phyloP scores from a whole-genome alignment of 1,140 invertebrate genomes.

The Philotrypesis tridentata region DNA sequence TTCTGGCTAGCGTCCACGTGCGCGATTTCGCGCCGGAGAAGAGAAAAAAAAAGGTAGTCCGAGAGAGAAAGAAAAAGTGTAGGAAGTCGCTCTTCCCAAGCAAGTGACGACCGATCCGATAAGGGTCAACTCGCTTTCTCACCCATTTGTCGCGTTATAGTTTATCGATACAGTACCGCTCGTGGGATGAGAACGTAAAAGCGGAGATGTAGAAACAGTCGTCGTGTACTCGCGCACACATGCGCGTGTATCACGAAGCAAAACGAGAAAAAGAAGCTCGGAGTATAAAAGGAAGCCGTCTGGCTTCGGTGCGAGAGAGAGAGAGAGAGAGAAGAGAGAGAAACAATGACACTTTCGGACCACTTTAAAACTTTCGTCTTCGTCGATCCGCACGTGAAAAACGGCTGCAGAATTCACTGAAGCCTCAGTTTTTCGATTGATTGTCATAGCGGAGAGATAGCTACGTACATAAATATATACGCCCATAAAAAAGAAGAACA shows the following conservation, averaged over 20 bases:
- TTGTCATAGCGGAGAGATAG: background rate
- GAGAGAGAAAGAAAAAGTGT: conserved; percentile 22
- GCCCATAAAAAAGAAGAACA: too few relatives aligned
- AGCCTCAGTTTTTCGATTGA: background rate
- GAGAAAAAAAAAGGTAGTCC: background rate
- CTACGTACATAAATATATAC: too few relatives aligned
- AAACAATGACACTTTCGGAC: conserved; percentile 64
- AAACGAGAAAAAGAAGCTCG: background rate
- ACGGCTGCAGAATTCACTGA: background rate
- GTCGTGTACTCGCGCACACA: too few relatives aligned
- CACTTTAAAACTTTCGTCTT: conserved; percentile 57
- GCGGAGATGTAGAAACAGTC: background rate
- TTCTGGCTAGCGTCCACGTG: conserved; percentile 33
- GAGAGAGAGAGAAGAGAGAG: background rate
- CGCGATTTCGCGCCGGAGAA: background rate
- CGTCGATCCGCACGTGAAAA: background rate
- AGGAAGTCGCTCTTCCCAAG: background rate
- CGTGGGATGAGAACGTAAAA: conserved; percentile 39
- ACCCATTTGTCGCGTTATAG: conserved; percentile 68
- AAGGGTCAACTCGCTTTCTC: conserved; percentile 55
- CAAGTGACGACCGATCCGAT: background rate
- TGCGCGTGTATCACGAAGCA: background rate
- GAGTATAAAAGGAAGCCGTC: background rate
- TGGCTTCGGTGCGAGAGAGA: background rate
- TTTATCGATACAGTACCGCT: conserved; percentile 61